Evolutionary conservation across 2,797 vertebrate genomes (phyloP).

Genomic region (Eurystomus glaucurus): DNA sequence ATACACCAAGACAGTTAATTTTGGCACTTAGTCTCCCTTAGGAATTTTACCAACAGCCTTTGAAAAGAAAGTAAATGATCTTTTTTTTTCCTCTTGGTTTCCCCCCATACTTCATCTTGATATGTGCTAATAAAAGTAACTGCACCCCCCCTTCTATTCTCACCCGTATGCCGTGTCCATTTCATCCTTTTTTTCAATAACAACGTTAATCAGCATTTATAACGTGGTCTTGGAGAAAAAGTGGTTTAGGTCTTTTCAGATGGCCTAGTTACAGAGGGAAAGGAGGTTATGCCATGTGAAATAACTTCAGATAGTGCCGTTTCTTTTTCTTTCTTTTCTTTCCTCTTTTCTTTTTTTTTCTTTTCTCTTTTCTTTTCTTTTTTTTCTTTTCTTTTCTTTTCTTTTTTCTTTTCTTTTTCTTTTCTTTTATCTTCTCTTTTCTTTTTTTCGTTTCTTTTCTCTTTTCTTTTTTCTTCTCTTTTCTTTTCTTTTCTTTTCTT

Average conservation of each 20-base stretch:
- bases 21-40: constrained; percentile 78
- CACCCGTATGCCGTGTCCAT: not conserved
- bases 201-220: constrained; percentile 35
- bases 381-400: rapidly evolving
- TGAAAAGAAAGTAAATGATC: constrained; percentile 79
- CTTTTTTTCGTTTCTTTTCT: not conserved
- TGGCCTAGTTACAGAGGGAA: not conserved
- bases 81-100: constrained; percentile 44
- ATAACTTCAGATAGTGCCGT: not conserved
- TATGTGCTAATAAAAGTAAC: constrained; percentile 46
- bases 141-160: constrained; percentile 15
- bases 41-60: constrained; percentile 81
- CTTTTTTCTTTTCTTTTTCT: not conserved
- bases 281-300: not conserved
- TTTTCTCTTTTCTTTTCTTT: not conserved
- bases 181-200: constrained; percentile 23
- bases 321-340: not conserved
- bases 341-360: not conserved
- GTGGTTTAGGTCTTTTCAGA: constrained; percentile 27
- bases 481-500: not conserved
- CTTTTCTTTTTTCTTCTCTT: not conserved
- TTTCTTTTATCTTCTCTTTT: too few relatives aligned
- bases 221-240: not conserved
- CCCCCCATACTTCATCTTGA: constrained; percentile 37
- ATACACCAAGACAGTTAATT: constrained; percentile 81